phyloP scores from a whole-genome alignment of 2,113 vertebrate species.

The Macquaria ambigua region DNA sequence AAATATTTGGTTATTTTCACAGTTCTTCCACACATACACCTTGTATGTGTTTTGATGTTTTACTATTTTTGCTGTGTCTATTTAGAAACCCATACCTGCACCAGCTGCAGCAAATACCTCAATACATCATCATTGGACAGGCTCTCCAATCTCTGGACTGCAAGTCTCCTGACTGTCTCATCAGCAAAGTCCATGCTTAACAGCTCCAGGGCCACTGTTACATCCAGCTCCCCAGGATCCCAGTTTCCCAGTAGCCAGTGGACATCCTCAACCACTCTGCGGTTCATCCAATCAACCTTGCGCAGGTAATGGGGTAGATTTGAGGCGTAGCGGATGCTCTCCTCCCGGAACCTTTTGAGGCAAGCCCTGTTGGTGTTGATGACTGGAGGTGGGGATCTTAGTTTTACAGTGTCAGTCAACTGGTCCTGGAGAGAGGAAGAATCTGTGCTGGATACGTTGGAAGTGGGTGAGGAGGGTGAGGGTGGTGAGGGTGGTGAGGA shows the following conservation, averaged over 20 bases:
- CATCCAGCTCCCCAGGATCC: conserved; percentile 79
- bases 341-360: conserved; percentile 72
- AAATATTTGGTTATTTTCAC: not conserved
- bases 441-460: not conserved
- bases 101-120: conserved; percentile 86
- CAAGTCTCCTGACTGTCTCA: conserved; percentile 78
- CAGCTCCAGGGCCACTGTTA: conserved; percentile 84
- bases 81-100: conserved; percentile 79
- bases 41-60: not conserved
- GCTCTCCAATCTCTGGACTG: conserved; percentile 82
- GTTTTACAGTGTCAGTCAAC: not conserved
- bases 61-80: not conserved
- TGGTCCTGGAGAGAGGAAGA: not conserved
- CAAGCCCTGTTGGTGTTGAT: not conserved
- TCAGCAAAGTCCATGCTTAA: conserved; percentile 84
- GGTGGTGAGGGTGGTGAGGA: not conserved
- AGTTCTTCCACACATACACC: not conserved
- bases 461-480: not conserved
- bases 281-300: conserved; percentile 80
- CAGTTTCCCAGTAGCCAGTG: conserved; percentile 82
- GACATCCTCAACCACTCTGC: conserved; percentile 79
- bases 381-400: conserved; percentile 9
- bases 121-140: conserved; percentile 83
- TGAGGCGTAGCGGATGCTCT: conserved; percentile 77
- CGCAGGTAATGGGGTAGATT: conserved; percentile 82